Conservation (phyloP, 2,113 vertebrate species). For the Pachycephala philippinensis region DNA sequence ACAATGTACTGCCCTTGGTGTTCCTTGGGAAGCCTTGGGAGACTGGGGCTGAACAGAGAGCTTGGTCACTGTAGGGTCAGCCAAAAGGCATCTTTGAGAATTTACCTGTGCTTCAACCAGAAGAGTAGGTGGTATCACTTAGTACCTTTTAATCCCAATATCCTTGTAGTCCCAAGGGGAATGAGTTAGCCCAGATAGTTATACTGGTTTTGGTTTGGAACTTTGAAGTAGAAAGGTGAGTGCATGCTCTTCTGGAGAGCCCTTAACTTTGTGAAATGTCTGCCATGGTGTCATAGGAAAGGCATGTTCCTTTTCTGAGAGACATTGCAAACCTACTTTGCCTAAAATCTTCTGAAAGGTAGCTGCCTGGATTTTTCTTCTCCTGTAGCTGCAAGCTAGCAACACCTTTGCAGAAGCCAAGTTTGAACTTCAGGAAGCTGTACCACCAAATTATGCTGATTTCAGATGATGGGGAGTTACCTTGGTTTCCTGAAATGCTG, state of each 20-base stretch:
- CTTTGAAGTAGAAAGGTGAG: background rate
- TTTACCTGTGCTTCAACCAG: background rate
- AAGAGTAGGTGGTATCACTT: background rate
- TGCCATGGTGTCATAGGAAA: background rate
- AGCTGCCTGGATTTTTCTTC: background rate
- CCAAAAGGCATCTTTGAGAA: background rate
- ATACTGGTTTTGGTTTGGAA: background rate
- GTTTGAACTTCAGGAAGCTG: background rate
- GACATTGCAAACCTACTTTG: background rate
- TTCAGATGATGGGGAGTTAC: background rate
- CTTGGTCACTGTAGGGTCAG: background rate
- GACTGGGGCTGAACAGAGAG: background rate
- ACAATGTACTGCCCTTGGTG: accelerated
- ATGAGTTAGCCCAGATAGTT: background rate
- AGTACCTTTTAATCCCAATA: background rate
- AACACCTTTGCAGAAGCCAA: background rate
- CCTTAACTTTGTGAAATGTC: background rate
- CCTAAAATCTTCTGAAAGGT: background rate
- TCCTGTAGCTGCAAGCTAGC: background rate
- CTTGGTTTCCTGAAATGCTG: background rate
- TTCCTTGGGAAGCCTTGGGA: background rate
- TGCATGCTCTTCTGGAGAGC: background rate
- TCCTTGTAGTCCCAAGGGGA: background rate
- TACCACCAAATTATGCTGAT: background rate
- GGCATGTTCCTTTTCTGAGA: background rate